Base-by-base conservation (phyloP, 1,140 invertebrate genomes). In the Chironomus striatipennis region DNA sequence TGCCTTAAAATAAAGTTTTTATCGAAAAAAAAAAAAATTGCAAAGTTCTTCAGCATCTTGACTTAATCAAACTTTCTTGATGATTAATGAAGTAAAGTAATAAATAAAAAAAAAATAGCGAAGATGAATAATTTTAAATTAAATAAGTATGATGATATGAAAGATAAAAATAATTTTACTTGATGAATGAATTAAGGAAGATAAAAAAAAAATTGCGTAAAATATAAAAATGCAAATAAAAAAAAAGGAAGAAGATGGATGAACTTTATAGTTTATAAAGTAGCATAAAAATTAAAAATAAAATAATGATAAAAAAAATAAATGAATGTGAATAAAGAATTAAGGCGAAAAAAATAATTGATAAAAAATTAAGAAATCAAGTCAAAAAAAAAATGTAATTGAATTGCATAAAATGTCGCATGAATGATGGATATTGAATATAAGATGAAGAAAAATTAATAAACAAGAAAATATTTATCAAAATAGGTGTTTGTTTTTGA, bases 361-460 rank as follows among this genome's bases (percentile, higher is more conserved):
- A 57, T 57, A 57, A n/a, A 57, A 15, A 57, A 57, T 12, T n/a
- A 57, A 57, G n/a, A 57, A 57, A n/a, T 57, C 47, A 57, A 57
- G 47, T 57, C 47, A 57, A 57, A n/a, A n/a, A n/a, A n/a, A n/a
- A n/a, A 12, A 12, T n/a, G 12, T 12, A 57, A n/a, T 57, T 57
- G 47, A 57, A 57, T n/a, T 57, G 24, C 24, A 34, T 34, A 34
- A 34, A 34, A 34, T 34, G 24, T 57, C 47, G 47, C 47, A 57
- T 57, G 47, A 57, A 57, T 57, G 47, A 57, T 57, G 47, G 47
- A 57, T 57, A 57, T 15, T 57, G 47, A 57, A 57, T 57, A 57
- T 57, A 57, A 57, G 47, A 57, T 57, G 47, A 57, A 57, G n/a
- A n/a, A 57, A 57, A 57, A 57, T 47, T 57, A 57, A 57, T 57